Conservation (phyloP, 2,113 vertebrate species). For the Anas platyrhynchos region DNA sequence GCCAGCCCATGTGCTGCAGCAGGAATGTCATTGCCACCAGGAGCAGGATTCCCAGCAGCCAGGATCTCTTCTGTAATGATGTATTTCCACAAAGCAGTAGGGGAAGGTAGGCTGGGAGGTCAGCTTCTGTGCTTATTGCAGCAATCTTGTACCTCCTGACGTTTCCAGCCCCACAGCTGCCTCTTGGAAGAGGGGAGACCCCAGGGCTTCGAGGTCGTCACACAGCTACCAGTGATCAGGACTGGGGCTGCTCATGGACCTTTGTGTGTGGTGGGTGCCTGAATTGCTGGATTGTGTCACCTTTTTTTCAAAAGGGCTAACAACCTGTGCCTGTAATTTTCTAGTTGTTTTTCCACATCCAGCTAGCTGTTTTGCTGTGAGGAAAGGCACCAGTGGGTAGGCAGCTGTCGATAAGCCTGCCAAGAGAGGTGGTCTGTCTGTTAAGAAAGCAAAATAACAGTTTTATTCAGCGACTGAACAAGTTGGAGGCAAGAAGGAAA, state of each 20-base stretch:
- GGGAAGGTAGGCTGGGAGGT: not conserved
- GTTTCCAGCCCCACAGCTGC: not conserved
- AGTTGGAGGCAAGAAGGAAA: not conserved
- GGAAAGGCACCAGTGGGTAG: not conserved
- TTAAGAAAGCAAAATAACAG: not conserved
- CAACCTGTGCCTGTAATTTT: not conserved
- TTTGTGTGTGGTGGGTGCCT: not conserved
- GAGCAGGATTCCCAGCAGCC: not conserved
- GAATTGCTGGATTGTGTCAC: not conserved
- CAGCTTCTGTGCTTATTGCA: not conserved
- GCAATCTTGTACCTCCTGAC: not conserved
- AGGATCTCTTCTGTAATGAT: not conserved
- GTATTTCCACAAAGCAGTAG: not conserved
- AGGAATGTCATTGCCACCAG: not conserved
- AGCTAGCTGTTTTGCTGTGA: not conserved
- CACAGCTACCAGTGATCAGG: fast-evolving
- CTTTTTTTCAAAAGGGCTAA: not conserved
- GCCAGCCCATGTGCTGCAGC: not conserved
- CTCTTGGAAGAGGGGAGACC: not conserved
- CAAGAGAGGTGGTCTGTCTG: not conserved
- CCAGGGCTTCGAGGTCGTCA: not conserved
- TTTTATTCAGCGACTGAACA: not conserved
- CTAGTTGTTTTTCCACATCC: not conserved
- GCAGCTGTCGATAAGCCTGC: not conserved
- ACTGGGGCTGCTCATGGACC: not conserved